Evolutionary conservation across 2,888 invertebrate genomes (phyloP).

Genomic region (Megastigmus dorsalis): DNA sequence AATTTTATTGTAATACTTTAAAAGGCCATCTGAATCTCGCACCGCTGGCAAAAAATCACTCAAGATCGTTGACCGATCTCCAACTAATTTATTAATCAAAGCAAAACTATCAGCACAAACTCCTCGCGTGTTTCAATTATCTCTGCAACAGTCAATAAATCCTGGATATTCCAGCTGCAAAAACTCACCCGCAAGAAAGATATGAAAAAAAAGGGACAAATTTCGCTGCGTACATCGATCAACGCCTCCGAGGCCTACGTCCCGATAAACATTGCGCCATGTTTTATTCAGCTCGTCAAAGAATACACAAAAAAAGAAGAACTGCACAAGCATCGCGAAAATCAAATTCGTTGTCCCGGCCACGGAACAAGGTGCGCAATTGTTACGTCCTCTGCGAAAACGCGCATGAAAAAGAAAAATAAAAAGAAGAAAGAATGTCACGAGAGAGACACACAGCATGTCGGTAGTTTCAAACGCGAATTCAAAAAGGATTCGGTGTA

Average conservation of each 20-base stretch:
- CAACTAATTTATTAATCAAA: too few species aligned
- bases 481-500: conserved; percentile 4
- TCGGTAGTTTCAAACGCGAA: background rate
- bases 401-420: background rate
- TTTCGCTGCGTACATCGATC: background rate
- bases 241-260: background rate
- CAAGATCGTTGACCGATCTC: too few species aligned
- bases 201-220: background rate
- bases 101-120: too few species aligned
- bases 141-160: too few species aligned
- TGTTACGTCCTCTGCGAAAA: background rate
- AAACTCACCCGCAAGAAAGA: too few species aligned
- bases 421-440: background rate
- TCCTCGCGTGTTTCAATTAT: too few species aligned
- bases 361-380: conserved; percentile 20
- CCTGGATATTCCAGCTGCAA: too few species aligned
- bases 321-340: conserved; percentile 11
- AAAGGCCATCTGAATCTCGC: background rate
- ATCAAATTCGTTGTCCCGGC: conserved; percentile 26
- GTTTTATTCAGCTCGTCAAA: conserved; percentile 49
- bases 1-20: too few species aligned
- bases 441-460: background rate
- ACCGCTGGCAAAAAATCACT: too few species aligned
- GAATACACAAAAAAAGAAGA: background rate
- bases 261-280: conserved; percentile 12